Base-by-base conservation (phyloP, 2,113 vertebrate species). In the Dinomys branickii region DNA sequence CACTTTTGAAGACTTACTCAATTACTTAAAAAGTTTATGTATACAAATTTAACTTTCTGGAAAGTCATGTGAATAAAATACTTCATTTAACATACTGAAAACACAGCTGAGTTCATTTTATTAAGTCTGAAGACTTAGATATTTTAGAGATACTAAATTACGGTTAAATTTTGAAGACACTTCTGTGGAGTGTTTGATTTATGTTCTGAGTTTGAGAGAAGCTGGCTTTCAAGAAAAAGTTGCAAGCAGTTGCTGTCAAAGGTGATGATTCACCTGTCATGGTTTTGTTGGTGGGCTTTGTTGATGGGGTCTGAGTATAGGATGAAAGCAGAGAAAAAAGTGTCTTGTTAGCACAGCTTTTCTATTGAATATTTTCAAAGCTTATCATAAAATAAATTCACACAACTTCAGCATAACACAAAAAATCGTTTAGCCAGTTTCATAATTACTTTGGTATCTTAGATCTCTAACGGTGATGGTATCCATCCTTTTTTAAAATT, bases 41-140 rank as follows among this genome's bases (percentile, higher is more conserved):
- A 90, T 54, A 78, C 30, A 90, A 69, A 93, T 92, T 87, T 47
- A 54, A 94, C 93, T 88, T 94, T 85, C 58, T 82, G 81, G 24
- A 92, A 90, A 69, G 5, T 22, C 6, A 26, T 13, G 0, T 54
- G 41, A 58, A 44, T 56, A 88, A 95, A 96, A 78, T 84, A 85
- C 52, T 87, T 96, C 69, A 87, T 67, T 88, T 92, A 86, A 82
- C 44, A 86, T 54, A 52, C 7, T 92, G 84, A 80, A 97, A 94
- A 67, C 75, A 97, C 22, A 75, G 69, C 30, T 90, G 14, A 82
- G 5, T 69, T 65, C 65, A 61, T 38, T 89, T 38, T 93, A 19
- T 20, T 67, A 41, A 56, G 6, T 14, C 2, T 93, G 91, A 85
- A 63, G 54, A 89, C 56, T 83, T 50, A n/a, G 26, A 65, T 24